Percentiles rank a stretch among this genome's conserved stretches.
phyloP scores from a whole-genome alignment of 2,113 vertebrate species.

The Seriola aureovittata region DNA sequence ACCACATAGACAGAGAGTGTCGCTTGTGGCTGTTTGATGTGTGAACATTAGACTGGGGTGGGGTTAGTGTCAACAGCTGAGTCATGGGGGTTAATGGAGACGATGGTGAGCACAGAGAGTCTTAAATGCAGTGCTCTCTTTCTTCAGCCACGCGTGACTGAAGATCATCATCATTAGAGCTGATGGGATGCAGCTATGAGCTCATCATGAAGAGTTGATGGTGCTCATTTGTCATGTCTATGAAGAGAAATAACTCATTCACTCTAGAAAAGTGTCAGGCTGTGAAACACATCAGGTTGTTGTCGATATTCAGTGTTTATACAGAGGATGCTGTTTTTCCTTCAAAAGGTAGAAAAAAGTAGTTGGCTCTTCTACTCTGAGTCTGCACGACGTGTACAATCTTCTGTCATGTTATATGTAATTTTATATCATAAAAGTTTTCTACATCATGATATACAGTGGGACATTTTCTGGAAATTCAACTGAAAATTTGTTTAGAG shows the following conservation, averaged over 20 bases:
- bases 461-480: background rate
- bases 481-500: background rate
- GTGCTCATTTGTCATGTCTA: slow-evolving; percentile 71
- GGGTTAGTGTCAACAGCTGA: slow-evolving; percentile 71
- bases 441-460: background rate
- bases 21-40: slow-evolving; percentile 67
- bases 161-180: slow-evolving; percentile 74
- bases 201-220: slow-evolving; percentile 61
- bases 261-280: slow-evolving; percentile 10
- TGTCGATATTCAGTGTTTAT: background rate
- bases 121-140: slow-evolving; percentile 37
- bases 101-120: slow-evolving; percentile 41
- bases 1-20: slow-evolving; percentile 39
- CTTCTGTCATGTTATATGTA: background rate
- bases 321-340: background rate
- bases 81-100: slow-evolving; percentile 78
- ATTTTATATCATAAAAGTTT: background rate
- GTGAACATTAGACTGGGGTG: slow-evolving; percentile 40
- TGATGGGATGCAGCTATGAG: slow-evolving; percentile 57
- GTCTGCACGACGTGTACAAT: background rate
- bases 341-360: background rate
- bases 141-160: slow-evolving; percentile 71
- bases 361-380: background rate
- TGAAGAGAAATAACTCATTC: slow-evolving; percentile 32
- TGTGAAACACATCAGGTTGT: slow-evolving; percentile 8